phyloP scores from a whole-genome alignment of 2,797 vertebrate species.

The Lepilemur septentrionalis region DNA sequence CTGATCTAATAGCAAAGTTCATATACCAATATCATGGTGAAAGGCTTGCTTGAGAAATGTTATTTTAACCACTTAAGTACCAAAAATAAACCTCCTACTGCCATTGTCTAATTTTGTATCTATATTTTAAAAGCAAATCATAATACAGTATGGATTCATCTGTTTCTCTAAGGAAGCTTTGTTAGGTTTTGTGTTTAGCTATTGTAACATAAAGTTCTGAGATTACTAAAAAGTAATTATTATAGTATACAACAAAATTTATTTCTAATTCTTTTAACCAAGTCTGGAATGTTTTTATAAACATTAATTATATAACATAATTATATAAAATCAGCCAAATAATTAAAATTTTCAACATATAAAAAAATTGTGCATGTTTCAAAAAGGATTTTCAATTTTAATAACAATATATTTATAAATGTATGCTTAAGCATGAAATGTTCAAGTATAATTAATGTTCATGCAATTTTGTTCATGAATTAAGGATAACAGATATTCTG shows the following conservation, averaged over 20 bases:
- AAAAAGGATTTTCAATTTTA: constrained; percentile 24
- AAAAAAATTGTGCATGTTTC: not conserved
- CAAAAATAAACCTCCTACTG: not conserved
- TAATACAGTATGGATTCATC: not conserved
- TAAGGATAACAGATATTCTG: not conserved
- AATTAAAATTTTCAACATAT: constrained; percentile 1
- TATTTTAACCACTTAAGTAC: not conserved
- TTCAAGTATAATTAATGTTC: not conserved
- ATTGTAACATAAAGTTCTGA: not conserved
- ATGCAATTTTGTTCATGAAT: not conserved
- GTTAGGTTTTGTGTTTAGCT: not conserved
- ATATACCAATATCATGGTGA: not conserved
- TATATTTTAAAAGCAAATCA: not conserved
- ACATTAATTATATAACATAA: not conserved
- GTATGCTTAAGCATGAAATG: not conserved
- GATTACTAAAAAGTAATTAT: not conserved
- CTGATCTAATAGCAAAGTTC: not conserved
- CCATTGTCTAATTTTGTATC: not conserved
- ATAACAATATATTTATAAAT: not conserved
- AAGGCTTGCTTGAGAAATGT: not conserved
- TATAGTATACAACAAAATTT: not conserved
- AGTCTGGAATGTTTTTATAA: not conserved
- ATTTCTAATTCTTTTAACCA: constrained; percentile 18
- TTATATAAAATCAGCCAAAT: not conserved
- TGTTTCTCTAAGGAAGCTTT: not conserved